Evolutionary conservation across 2,888 invertebrate genomes (phyloP).

Genomic region (Ommatoiulus sabulosus): DNA sequence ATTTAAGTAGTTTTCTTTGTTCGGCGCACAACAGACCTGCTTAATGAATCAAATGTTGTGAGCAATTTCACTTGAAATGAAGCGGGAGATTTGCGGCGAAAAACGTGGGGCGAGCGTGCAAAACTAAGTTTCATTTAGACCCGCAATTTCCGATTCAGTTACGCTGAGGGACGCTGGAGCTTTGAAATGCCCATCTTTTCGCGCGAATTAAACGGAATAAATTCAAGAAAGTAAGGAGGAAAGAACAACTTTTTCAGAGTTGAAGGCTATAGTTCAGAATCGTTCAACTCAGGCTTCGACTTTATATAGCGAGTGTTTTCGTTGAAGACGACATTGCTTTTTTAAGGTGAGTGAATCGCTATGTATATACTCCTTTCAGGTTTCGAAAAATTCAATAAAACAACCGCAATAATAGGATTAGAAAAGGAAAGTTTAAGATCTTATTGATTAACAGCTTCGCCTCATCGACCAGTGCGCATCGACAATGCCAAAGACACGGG

Average conservation of each 20-base stretch:
- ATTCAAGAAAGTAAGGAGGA: no score
- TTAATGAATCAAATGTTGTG: background rate
- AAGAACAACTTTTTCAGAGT: background rate
- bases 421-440: no score
- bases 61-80: constrained; percentile 18
- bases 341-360: background rate
- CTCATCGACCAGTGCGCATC: no score
- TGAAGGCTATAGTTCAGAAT: background rate
- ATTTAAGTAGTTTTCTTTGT: constrained; percentile 19
- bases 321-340: background rate
- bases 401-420: no score
- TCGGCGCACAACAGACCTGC: background rate
- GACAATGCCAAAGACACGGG: no score
- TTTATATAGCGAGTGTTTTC: no score
- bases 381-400: no score
- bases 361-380: background rate
- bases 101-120: background rate
- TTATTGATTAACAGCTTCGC: no score
- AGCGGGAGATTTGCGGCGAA: background rate
- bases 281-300: no score
- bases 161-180: background rate
- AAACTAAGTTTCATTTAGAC: background rate
- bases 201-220: background rate
- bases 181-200: background rate
- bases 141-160: background rate